Evolutionary conservation across 2,797 vertebrate genomes (phyloP).

Genomic region (Mionectes olivaceus): DNA sequence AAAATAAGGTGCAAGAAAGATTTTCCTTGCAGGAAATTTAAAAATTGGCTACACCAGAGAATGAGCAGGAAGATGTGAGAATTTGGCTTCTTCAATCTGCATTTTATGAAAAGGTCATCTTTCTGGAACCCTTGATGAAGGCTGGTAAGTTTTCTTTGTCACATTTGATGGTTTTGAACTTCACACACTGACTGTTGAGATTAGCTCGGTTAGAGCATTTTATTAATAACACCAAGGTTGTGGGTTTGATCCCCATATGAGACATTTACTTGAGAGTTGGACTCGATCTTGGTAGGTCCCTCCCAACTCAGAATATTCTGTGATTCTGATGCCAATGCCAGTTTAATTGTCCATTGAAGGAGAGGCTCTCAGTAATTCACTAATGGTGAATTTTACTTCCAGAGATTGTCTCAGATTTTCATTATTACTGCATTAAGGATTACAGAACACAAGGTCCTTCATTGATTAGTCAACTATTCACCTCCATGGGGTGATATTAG

Average conservation of each 20-base stretch:
- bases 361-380: not conserved
- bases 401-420: not conserved
- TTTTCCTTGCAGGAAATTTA: not conserved
- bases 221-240: too few relatives aligned
- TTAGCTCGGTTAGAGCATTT: not conserved
- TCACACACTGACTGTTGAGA: not conserved
- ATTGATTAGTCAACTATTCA: not conserved
- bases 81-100: not conserved
- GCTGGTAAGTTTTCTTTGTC: not conserved
- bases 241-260: not conserved
- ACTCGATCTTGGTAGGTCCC: not conserved
- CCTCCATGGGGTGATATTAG: not conserved
- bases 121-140: not conserved
- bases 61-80: not conserved
- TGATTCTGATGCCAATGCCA: not conserved
- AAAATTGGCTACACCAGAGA: not conserved
- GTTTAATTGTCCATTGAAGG: not conserved
- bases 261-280: not conserved
- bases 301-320: not conserved
- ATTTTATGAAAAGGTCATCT: not conserved
- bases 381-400: not conserved
- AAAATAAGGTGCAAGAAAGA: not conserved
- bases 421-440: not conserved
- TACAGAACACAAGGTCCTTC: not conserved
- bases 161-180: not conserved